Evolutionary conservation across 2,888 invertebrate genomes (phyloP), one percentile per base, ranked within the genome.

Genomic region (Amiota communis): DNA sequence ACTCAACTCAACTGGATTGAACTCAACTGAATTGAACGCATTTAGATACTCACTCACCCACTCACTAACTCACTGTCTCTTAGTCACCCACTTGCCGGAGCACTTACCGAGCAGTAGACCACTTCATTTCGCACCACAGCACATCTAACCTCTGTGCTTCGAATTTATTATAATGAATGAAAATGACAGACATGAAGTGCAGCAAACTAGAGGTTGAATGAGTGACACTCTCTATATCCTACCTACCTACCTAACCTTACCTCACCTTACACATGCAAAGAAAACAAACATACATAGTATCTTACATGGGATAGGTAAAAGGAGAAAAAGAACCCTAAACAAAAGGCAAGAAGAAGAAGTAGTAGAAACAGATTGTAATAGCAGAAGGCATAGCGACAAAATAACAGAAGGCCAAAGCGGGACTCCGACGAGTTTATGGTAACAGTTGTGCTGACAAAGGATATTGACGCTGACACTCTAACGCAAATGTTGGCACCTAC

Each of bases 391-490:
- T n/a, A 53, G 53, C 23, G 23, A 3, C 53, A 53, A n/a, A 12
- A 53, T n/a, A 53, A n/a, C 53, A 53, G 53, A 12, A 53, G 13
- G 53, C 13, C 53, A 53, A n/a, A 12, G n/a, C 53, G n/a, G 6
- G 53, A 53, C 8, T 36, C 36, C 36, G 36, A 6, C 53, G n/a
- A 53, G 53, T n/a, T n/a, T n/a, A 53, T 53, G 53, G 53, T n/a
- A 53, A 53, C n/a, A n/a, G 53, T 36, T 36, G 36, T 36, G 71
- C 71, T 71, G 74, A 74, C 71, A 57, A 74, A 71, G 74, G 68
- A 56, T 71, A 71, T 71, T 68, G 74, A 68, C 74, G 61, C 23
- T 67, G 53, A 59, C 71, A 61, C 63, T 63, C n/a, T 20, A 48
- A 71, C 20, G 48, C 63, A 15, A 23, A 63, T 23, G 71, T 61